Evolutionary conservation across 2,888 invertebrate species (phyloP), one percentile per base, ranked within the genome.

Genomic region (Venustoraphidia nigricollis): DNA sequence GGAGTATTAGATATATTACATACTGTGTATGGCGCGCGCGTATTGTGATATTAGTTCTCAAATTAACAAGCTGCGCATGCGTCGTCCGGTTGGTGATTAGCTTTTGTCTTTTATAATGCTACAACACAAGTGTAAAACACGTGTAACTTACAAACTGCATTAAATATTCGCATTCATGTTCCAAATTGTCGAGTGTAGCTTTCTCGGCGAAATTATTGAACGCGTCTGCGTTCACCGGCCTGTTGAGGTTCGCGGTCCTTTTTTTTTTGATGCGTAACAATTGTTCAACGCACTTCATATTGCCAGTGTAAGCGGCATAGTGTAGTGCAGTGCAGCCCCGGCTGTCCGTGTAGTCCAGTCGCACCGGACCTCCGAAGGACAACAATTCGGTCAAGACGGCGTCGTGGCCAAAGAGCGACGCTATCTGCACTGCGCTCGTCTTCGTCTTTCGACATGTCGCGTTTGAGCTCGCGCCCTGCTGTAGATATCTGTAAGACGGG

Each of bases 321-420:
- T 75, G 74, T 1, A 73, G 56, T 0, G 73, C 71, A 0, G 70
- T 70, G 17, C 72, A 59, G 1, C 73, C 72, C 4, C 66, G 60
- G 10, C 58, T 58, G 55, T 74, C 73, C 36, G 64, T 62, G 37
- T 68, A 59, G 36, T 65, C 61, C 47, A 66, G 27, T 27, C 27
- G 27, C 27, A 27, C 65, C 51, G 69, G 68, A 0, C 70, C 73
- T 4, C 71, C 71, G 39, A 62, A 63, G 3, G 52, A 66, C 46
- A 72, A 54, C 39, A 74, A 66, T 2, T 68, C 56, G 0, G 59
- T 53, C 2, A 73, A 56, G 8, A 72, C 61, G 10, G 68, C 67
- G 1, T 64, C 65, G 44, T 56, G 51, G 0, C 70, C 73, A 0
- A 48, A 52, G 3, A 70, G 52, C 0, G 73, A 72, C 0, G 73